Base-by-base conservation (phyloP, 2,113 vertebrate genomes). In the Indicator indicator region DNA sequence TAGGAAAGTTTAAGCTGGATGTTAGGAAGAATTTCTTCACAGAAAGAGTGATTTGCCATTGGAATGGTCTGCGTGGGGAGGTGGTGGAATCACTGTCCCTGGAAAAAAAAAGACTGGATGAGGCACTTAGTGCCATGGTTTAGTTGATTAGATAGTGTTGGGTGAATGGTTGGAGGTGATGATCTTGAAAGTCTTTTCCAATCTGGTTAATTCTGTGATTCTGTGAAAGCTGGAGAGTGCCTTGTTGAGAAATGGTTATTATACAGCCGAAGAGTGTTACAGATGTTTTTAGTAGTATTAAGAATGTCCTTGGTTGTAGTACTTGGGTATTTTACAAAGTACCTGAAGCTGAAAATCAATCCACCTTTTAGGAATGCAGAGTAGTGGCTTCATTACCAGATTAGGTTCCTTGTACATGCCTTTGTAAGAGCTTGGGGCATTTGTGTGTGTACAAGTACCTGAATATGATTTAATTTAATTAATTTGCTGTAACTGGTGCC, bases 261-360 rank as follows among this genome's bases (percentile, higher is more conserved):
- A 38, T 65, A 20, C 3, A 44, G 3, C 32, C 40, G n/a, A 12
- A 21, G 8, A 26, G 7, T 21, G 17, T 32, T 56, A 21, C 9
- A 62, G 20, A 23, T 30, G 4, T 82, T 95, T 82, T 18, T 1
- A 1, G 12, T 27, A 71, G 64, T 52, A 64, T 77, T 5, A 85
- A 74, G 26, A 0, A 0, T 42, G 8, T 59, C 36, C 7, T 4
- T 54, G 48, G 15, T 16, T 60, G 32, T 50, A 32, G 6, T 63
- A n/a, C 9, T 72, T 72, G 6, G 0, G 3, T 52, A 15, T 74
- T 67, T 83, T 21, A 52, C 74, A 75, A 52, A 21, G 32, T 27
- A 3, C 7, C 32, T 44, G 7, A 6, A 40, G 26, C 26, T 87
- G 38, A 48, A 88, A 89, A 65, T 33, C 16, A 70, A 24, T 6